Base-by-base conservation (phyloP, 2,888 invertebrate species). In the Seira ritae region DNA sequence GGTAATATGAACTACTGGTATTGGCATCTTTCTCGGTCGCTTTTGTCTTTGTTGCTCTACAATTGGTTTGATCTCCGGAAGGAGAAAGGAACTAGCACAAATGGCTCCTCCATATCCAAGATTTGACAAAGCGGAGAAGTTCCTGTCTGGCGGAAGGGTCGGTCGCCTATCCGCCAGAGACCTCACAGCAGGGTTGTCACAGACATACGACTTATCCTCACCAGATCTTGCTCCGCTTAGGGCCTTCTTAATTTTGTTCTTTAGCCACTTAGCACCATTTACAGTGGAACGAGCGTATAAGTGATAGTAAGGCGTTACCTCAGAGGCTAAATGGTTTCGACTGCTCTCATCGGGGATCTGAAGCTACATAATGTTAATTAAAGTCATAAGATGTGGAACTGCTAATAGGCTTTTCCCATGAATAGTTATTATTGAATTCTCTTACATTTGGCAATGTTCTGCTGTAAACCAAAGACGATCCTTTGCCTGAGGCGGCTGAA, bases 181-280 rank as follows among this genome's bases (percentile, higher is more conserved):
- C 22, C 79, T 70, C 15, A 83, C 84, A 62, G 74, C 67, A 24
- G 78, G 70, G 42, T 77, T 84, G 50, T 75, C 72, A 24, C 0
- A 73, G 15, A 80, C 68, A n/a, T 66, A 80, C 0, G 80, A 80
- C 37, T 74, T 80, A 46, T 80, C 80, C n/a, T 80, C 80, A 31
- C 79, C 79, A n/a, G 81, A 71, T 24, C 71, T 22, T 8, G 84
- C 81, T 1, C 81, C 80, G 17, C 88, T 87, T 20, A 88, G 69
- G 1, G 87, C 88, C 46, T 86, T 87, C 72, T 86, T 87, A 15
- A 88, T 87, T 55, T 88, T 88, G 37, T 88, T 88, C 60, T 88
- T 88, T 8, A 88, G 55, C 88, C 88, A 88, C 19, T 84, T 85
- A n/a, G 86, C 87, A 37, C 87, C 88, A 37, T 85, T 87, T 19